Percentiles rank a stretch among this genome's conserved stretches.
Evolutionary conservation across 2,888 invertebrate species (phyloP).

Genomic region (Rotaria macrura): DNA sequence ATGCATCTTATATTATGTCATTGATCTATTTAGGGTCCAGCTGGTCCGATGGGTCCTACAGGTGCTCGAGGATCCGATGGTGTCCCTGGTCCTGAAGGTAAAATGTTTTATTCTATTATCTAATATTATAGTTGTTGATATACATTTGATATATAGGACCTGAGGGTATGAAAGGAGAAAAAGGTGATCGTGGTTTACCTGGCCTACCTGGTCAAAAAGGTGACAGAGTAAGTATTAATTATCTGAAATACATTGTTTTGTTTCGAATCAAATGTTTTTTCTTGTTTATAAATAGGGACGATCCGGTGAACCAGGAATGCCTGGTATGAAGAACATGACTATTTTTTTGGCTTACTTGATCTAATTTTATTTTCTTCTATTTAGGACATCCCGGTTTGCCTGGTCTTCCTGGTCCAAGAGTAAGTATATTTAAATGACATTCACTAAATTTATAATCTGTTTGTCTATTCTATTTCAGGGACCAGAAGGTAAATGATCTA

Average conservation of each 20-base stretch:
- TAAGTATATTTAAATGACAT: neutral
- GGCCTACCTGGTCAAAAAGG: constrained; percentile 30
- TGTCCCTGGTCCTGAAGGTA: constrained; percentile 17
- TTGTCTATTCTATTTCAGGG: neutral
- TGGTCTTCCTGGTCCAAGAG: constrained; percentile 30
- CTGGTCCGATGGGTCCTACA: neutral
- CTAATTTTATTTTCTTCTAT: constrained; percentile 18
- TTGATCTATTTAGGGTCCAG: neutral
- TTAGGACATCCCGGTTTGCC: constrained; percentile 32
- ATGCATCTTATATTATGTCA: neutral
- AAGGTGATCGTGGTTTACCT: constrained; percentile 32
- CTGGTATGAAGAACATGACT: constrained; percentile 15
- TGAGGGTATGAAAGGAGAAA: constrained; percentile 30
- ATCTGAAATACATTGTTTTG: no score
- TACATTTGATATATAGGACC: neutral
- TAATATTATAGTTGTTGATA: no score
- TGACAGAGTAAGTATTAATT: neutral
- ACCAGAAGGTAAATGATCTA: neutral
- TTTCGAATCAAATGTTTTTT: neutral
- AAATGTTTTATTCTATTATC: neutral
- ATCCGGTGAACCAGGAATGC: constrained; percentile 30
- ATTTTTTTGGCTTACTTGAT: neutral
- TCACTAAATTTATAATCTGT: neutral
- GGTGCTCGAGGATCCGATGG: neutral
- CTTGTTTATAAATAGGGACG: constrained; percentile 23